Evolutionary conservation across 2,797 vertebrate species (phyloP), one percentile per base, ranked within the genome.

Genomic region (Pristis pectinata): DNA sequence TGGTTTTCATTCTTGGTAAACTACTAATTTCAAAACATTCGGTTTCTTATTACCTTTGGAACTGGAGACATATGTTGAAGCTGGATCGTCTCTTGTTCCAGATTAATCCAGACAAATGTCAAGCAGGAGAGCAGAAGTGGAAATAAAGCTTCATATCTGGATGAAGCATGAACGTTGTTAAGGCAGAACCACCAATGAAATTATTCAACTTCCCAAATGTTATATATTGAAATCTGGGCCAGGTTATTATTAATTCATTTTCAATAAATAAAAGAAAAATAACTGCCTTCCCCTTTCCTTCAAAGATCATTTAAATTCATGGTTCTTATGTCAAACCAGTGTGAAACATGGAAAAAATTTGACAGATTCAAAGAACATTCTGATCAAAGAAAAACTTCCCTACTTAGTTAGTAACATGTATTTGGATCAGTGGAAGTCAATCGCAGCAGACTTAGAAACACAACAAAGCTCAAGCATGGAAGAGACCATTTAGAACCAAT

Each of bases 71-170:
- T 94, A 7, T 97, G 95, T 74, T 97, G 96, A 85, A 96, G 95
- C 15, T 96, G 95, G 95, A 97, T 96, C 2, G 97, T 97, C 95
- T 98, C 98, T 96, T 98, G 98, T 94, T 98, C 98, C 80, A 98
- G 97, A 96, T 97, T 97, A 95, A 98, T 98, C 98, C 98, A 98
- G 87, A 96, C 97, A 95, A 98, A 98, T 98, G 99, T 98, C 96
- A 99, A 96, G 96, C 98, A 98, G 53, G 98, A 98, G 82, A 99
- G 96, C 7, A 97, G 97, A 7, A 98, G 96, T 0, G 98, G 98
- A 95, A 99, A 99, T 79, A 99, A 96, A 95, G 99, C 99, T 97
- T 99, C 99, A 64, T 98, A 98, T 95, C 99, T 99, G 93, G 89
- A 27, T 94, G 94, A 44, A 93, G 27, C 80, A 77, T 41, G 72